Conservation (phyloP, 1,140 invertebrate genomes). For the Drosophila persimilis region DNA sequence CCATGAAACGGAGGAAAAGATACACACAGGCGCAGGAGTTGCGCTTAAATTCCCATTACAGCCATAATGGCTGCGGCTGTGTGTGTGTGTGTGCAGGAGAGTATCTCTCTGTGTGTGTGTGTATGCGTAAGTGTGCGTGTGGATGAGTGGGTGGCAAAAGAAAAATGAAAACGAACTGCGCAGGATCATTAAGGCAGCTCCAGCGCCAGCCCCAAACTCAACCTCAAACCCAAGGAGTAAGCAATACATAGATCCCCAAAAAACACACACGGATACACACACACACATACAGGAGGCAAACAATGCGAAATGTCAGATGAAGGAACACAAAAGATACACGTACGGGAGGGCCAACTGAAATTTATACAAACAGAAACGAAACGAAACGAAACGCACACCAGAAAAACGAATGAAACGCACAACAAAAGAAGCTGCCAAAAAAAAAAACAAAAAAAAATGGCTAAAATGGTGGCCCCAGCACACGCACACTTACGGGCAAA, state of each 20-base stretch:
- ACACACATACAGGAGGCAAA: slow-evolving; percentile 32
- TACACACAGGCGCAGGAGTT: slow-evolving; percentile 66
- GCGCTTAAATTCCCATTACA: slow-evolving; percentile 80
- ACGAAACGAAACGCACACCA: slow-evolving; percentile 32
- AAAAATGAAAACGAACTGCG: slow-evolving; percentile 77
- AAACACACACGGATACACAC: slow-evolving; percentile 11
- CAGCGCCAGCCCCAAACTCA: slow-evolving; percentile 24
- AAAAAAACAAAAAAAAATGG: slow-evolving; percentile 36
- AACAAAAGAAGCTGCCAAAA: slow-evolving; percentile 64
- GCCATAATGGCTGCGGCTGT: slow-evolving; percentile 74
- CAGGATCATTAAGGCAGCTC: slow-evolving; percentile 72
- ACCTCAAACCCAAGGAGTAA: slow-evolving; percentile 11
- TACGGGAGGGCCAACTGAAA: slow-evolving; percentile 40
- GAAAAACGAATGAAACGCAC: slow-evolving; percentile 49
- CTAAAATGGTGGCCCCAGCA: slow-evolving; percentile 50
- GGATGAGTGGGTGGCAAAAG: slow-evolving; percentile 47
- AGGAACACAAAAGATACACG: slow-evolving; percentile 53
- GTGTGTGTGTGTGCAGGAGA: slow-evolving; percentile 24
- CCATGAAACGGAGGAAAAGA: slow-evolving; percentile 19
- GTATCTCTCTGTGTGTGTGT: background rate
- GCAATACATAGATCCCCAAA: slow-evolving; percentile 28
- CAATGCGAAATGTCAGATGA: slow-evolving; percentile 63
- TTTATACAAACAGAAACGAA: slow-evolving; percentile 53
- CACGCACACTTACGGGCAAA: slow-evolving; percentile 12
- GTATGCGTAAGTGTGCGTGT: slow-evolving; percentile 17